Conservation (phyloP, 2,888 invertebrate species). For the Cheiracanthium punctorium region DNA sequence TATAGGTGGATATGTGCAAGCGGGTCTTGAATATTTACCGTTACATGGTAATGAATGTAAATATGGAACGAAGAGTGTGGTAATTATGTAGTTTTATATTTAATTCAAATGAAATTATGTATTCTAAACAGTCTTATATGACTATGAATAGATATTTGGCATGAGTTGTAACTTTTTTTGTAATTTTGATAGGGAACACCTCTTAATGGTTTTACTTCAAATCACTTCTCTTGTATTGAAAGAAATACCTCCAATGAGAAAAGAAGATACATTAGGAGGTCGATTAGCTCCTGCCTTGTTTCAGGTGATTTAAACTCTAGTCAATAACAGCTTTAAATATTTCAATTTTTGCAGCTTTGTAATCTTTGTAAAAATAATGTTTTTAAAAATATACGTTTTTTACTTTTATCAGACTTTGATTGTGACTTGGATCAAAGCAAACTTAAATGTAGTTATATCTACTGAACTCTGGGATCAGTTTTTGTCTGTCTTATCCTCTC, state of each 20-base stretch:
- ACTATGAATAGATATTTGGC: constrained; percentile 97
- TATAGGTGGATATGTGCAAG: constrained; percentile 92
- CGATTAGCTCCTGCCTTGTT: constrained; percentile 77
- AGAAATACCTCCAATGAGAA: constrained; percentile 84
- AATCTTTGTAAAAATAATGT: not conserved
- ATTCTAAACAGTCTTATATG: no score
- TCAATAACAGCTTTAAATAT: not conserved
- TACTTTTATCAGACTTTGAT: constrained; percentile 90
- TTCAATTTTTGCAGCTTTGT: not conserved
- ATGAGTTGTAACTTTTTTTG: constrained; percentile 90
- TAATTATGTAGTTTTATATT: no score
- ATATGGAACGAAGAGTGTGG: constrained; percentile 95
- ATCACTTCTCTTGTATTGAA: constrained; percentile 91
- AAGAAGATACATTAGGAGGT: constrained; percentile 80
- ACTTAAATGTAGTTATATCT: constrained; percentile 92
- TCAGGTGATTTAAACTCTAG: constrained; percentile 74
- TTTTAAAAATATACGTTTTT: not conserved
- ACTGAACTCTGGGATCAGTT: constrained; percentile 95
- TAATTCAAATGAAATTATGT: no score
- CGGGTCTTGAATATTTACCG: constrained; percentile 96
- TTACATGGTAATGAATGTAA: constrained; percentile 97
- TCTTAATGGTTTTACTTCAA: constrained; percentile 89
- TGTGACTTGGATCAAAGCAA: constrained; percentile 98
- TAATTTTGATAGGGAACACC: constrained; percentile 84
- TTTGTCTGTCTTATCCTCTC: constrained; percentile 87